These are phyloP conservation scores for Edolisoma coerulescens DNA, from an alignment of 2,113 vertebrate species.

Conservation along the genomic window DNA sequence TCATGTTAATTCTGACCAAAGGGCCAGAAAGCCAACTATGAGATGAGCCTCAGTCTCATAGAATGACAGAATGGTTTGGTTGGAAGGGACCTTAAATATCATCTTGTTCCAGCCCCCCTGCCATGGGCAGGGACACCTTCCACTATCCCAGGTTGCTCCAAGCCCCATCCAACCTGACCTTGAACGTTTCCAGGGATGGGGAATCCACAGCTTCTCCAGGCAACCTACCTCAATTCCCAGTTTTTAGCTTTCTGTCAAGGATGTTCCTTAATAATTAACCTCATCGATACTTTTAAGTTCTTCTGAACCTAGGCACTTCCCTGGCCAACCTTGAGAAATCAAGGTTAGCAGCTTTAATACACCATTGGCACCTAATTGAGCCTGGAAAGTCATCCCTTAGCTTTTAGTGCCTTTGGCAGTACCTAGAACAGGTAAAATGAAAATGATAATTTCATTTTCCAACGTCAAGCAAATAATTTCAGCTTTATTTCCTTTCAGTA, in stretches of 20 bases:
- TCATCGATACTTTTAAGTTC: not conserved
- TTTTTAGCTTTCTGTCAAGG: not conserved
- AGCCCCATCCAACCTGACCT: not conserved
- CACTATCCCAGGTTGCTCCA: not conserved
- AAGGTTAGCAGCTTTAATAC: not conserved
- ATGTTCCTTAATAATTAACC: not conserved
- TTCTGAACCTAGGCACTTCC: not conserved
- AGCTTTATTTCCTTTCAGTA: not conserved
- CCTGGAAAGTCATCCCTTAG: not conserved
- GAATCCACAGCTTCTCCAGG: not conserved
- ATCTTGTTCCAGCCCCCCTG: not conserved
- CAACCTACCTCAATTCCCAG: not conserved
- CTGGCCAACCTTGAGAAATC: not conserved
- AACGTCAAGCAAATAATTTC: not conserved
- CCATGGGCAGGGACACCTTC: not conserved
- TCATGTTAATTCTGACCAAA: not conserved
- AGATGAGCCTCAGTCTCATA: not conserved
- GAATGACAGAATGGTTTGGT: not conserved
- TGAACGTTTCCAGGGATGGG: not conserved
- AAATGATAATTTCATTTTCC: not conserved
- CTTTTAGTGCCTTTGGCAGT: not conserved
- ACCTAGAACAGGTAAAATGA: not conserved
- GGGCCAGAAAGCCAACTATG: not conserved
- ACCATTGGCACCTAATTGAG: not conserved
- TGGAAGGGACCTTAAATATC: not conserved